These are phyloP conservation scores for Amazona vittata DNA, from an alignment of 2,113 vertebrate genomes.

Conservation along the genomic window DNA sequence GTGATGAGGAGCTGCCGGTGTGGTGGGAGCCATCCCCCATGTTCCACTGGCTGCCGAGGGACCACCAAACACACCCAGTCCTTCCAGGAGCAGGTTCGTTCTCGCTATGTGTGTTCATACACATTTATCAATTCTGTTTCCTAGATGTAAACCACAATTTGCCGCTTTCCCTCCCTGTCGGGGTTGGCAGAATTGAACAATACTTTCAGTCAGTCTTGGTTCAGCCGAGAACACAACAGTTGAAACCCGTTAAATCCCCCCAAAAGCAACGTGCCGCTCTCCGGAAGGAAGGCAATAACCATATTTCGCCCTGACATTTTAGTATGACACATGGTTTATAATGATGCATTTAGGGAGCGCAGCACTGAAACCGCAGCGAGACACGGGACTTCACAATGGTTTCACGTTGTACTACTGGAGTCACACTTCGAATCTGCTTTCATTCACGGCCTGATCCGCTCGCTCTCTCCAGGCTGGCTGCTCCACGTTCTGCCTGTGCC, in stretches of 20 bases:
- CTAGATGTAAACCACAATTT: neutral
- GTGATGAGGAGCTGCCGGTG: accelerated
- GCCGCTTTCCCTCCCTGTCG: neutral
- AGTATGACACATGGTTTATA: neutral
- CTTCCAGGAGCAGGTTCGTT: neutral
- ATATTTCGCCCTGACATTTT: neutral
- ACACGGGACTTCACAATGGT: neutral
- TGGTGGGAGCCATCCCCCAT: neutral
- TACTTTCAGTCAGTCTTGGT: neutral
- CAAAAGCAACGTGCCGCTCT: neutral
- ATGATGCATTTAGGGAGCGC: neutral
- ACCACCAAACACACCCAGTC: neutral
- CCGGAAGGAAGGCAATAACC: neutral
- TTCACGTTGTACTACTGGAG: neutral
- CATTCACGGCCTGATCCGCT: neutral
- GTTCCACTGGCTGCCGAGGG: neutral
- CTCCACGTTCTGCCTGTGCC: neutral
- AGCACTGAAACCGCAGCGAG: neutral
- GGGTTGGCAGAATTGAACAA: neutral
- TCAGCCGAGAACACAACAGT: neutral
- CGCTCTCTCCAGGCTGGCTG: neutral
- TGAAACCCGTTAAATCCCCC: neutral
- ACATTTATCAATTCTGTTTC: neutral
- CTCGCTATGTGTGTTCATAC: neutral
- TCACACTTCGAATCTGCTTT: neutral